phyloP scores from a whole-genome alignment of 2,113 vertebrate genomes.

The Fulica atra region DNA sequence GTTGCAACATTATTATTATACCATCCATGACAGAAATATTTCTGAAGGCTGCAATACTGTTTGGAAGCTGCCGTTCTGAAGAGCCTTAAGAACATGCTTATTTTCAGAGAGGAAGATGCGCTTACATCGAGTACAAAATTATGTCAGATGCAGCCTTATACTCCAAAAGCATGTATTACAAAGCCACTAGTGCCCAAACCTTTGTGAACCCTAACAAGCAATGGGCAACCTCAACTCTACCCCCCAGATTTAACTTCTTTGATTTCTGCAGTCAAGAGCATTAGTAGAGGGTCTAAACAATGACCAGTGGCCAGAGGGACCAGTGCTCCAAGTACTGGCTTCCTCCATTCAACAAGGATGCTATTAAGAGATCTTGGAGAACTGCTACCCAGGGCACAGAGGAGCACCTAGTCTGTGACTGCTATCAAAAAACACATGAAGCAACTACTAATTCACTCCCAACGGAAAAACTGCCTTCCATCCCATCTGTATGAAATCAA shows the following conservation, averaged over 20 bases:
- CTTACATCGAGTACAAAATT: not conserved
- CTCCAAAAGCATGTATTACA: not conserved
- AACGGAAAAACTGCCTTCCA: not conserved
- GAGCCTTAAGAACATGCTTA: not conserved
- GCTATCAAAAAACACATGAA: not conserved
- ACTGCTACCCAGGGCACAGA: not conserved
- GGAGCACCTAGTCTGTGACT: not conserved
- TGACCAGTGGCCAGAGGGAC: not conserved
- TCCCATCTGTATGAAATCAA: not conserved
- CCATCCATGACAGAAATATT: not conserved
- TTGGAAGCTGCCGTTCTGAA: not conserved
- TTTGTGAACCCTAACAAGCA: not conserved
- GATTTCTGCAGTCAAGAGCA: not conserved
- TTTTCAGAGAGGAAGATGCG: not conserved
- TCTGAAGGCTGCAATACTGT: not conserved
- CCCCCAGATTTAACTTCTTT: not conserved
- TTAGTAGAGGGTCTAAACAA: not conserved
- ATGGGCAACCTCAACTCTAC: not conserved
- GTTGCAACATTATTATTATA: not conserved
- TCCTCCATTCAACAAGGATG: not conserved
- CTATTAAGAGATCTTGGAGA: not conserved
- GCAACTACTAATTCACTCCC: not conserved
- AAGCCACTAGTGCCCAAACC: not conserved
- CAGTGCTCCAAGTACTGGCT: not conserved
- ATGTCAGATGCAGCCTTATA: not conserved